Conservation (phyloP, 2,888 invertebrate genomes). For the Nowickia ferox region DNA sequence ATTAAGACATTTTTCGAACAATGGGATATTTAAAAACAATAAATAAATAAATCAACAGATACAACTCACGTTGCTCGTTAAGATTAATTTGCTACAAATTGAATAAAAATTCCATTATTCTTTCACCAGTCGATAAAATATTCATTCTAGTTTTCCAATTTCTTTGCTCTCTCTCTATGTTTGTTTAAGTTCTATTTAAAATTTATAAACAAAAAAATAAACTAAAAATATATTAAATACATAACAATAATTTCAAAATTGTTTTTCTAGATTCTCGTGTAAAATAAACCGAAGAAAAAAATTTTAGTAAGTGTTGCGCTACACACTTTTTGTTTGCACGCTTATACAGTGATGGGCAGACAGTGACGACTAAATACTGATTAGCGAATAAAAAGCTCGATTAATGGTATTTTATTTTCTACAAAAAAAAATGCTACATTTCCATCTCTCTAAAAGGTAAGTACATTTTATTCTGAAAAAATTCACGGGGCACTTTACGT, state of each 20-base stretch:
- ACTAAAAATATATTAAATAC: background rate
- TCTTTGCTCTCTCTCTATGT: slow-evolving; percentile 8
- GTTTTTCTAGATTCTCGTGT: background rate
- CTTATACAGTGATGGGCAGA: background rate
- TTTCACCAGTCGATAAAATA: background rate
- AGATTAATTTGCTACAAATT: slow-evolving; percentile 39
- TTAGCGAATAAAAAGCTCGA: no score
- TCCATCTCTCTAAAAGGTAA: no score
- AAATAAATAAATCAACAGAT: background rate
- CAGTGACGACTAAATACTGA: background rate
- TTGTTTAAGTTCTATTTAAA: slow-evolving; percentile 29
- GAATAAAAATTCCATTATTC: slow-evolving; percentile 17
- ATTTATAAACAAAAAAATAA: slow-evolving; percentile 22
- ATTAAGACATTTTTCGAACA: background rate
- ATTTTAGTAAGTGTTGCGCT: background rate
- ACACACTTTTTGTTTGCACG: background rate
- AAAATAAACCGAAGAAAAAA: background rate
- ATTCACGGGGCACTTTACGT: no score
- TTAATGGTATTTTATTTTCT: background rate
- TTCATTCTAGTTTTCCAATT: background rate
- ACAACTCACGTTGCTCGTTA: slow-evolving; percentile 4
- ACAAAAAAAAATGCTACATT: background rate
- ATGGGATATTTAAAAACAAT: background rate
- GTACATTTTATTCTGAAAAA: background rate
- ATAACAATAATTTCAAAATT: slow-evolving; percentile 10